phyloP scores from a whole-genome alignment of 2,797 vertebrate species.

The Telmatherina bonti region DNA sequence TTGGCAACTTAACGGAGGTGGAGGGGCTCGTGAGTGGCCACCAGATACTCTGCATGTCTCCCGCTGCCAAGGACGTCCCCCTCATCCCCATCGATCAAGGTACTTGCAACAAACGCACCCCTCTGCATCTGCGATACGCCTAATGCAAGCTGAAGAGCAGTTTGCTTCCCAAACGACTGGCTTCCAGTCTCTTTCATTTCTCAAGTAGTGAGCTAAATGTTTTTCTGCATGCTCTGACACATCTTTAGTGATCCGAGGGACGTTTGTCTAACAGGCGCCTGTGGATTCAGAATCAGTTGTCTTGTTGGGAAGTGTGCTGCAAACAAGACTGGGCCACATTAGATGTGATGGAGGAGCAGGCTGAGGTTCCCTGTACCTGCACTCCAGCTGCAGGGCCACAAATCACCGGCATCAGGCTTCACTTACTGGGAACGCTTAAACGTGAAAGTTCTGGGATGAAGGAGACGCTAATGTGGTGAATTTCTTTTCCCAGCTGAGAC shows the following conservation, averaged over 20 bases:
- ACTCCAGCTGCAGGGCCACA: constrained; percentile 35
- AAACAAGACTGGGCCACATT: constrained; percentile 65
- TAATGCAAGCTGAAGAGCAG: neutral
- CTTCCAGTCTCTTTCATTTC: constrained; percentile 15
- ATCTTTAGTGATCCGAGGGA: constrained; percentile 45
- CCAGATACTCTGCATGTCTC: constrained; percentile 92
- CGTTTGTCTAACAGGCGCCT: constrained; percentile 44
- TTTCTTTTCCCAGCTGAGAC: neutral
- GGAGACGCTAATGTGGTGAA: no score
- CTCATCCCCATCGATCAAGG: constrained; percentile 94
- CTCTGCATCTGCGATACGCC: neutral
- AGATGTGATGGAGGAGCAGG: constrained; percentile 63
- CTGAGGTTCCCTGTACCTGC: constrained; percentile 27
- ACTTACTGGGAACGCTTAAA: constrained; percentile 36
- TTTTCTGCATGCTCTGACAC: constrained; percentile 27
- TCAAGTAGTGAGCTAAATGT: constrained; percentile 22
- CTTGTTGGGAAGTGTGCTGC: constrained; percentile 59
- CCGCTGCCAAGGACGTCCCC: constrained; percentile 92
- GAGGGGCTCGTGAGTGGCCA: constrained; percentile 92
- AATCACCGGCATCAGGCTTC: constrained; percentile 43
- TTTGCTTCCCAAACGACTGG: neutral
- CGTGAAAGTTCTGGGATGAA: no score
- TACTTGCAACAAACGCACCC: constrained; percentile 53
- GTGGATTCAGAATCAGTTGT: constrained; percentile 58
- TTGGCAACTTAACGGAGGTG: constrained; percentile 94